Conservation (phyloP, 1,140 invertebrate genomes). For the Drosophila ananassae region DNA sequence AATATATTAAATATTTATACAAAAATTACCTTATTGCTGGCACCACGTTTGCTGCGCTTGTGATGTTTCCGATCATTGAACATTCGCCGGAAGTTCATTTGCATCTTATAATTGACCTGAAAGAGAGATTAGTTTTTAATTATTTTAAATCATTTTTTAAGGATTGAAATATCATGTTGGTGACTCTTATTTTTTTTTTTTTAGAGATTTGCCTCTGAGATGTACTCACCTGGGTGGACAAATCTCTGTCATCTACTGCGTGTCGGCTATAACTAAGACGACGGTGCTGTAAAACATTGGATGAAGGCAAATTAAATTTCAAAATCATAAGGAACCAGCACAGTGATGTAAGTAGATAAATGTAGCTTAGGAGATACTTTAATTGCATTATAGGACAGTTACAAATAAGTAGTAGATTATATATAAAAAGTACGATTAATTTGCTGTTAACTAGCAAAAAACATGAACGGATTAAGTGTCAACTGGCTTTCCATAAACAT, state of each 20-base stretch:
- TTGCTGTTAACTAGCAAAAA: constrained; percentile 53
- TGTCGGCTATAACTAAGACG: constrained; percentile 95
- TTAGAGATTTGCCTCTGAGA: constrained; percentile 14
- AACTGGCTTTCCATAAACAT: constrained; percentile 63
- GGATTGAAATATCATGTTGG: not conserved
- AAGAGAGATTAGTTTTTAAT: constrained; percentile 28
- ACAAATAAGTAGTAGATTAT: constrained; percentile 22
- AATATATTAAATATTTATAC: not conserved
- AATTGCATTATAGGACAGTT: constrained; percentile 29
- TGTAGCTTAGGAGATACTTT: constrained; percentile 41
- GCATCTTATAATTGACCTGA: constrained; percentile 95
- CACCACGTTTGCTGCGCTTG: constrained; percentile 90
- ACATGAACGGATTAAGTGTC: constrained; percentile 61
- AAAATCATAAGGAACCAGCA: constrained; percentile 49
- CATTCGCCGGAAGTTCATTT: constrained; percentile 94
- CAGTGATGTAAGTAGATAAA: constrained; percentile 37
- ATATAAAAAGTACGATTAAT: constrained; percentile 35
- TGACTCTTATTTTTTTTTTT: constrained; percentile 10
- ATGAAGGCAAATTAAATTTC: constrained; percentile 60
- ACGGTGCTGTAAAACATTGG: constrained; percentile 89
- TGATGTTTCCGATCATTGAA: constrained; percentile 92
- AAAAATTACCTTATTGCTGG: constrained; percentile 87
- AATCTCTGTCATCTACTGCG: constrained; percentile 94
- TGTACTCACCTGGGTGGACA: constrained; percentile 88
- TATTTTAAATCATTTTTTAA: not conserved